phyloP scores from a whole-genome alignment of 2,797 vertebrate species.

The Pogoniulus pusillus region DNA sequence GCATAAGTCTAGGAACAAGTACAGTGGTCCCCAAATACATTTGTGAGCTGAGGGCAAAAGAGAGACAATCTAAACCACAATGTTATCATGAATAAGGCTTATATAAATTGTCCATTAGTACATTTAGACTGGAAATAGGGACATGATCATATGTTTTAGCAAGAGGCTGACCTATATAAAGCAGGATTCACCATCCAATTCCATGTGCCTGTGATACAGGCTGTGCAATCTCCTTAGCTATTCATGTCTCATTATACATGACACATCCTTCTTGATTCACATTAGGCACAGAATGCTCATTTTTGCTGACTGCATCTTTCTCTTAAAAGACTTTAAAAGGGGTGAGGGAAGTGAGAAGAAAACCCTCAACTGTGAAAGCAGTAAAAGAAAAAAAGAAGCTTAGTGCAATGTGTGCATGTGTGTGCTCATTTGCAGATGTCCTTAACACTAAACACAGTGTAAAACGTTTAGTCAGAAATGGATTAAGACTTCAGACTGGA shows the following conservation, averaged over 20 bases:
- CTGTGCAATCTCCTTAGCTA: slow-evolving; percentile 69
- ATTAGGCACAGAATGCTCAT: slow-evolving; percentile 59
- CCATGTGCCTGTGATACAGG: slow-evolving; percentile 52
- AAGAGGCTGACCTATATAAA: slow-evolving; percentile 65
- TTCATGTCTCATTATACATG: slow-evolving; percentile 68
- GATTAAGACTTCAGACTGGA: slow-evolving; percentile 44
- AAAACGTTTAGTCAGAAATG: slow-evolving; percentile 31
- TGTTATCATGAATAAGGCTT: neutral
- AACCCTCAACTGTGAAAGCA: slow-evolving; percentile 62
- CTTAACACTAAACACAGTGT: slow-evolving; percentile 37
- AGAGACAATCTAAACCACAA: neutral
- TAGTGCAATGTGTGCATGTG: slow-evolving; percentile 25
- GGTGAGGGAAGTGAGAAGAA: slow-evolving; percentile 56
- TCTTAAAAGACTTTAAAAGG: slow-evolving; percentile 58
- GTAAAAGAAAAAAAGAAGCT: slow-evolving; percentile 58
- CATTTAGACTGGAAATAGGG: slow-evolving; percentile 20
- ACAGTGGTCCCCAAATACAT: neutral
- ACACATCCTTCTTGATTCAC: slow-evolving; percentile 70
- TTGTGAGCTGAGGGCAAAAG: neutral
- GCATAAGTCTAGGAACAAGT: neutral
- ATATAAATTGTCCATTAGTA: slow-evolving; percentile 2
- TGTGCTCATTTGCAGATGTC: slow-evolving; percentile 55
- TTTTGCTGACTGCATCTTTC: slow-evolving; percentile 67
- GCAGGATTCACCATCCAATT: slow-evolving; percentile 51
- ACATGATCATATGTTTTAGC: slow-evolving; percentile 46